Evolutionary conservation across 2,797 vertebrate genomes (phyloP).

Genomic region (Oreochromis mossambicus): DNA sequence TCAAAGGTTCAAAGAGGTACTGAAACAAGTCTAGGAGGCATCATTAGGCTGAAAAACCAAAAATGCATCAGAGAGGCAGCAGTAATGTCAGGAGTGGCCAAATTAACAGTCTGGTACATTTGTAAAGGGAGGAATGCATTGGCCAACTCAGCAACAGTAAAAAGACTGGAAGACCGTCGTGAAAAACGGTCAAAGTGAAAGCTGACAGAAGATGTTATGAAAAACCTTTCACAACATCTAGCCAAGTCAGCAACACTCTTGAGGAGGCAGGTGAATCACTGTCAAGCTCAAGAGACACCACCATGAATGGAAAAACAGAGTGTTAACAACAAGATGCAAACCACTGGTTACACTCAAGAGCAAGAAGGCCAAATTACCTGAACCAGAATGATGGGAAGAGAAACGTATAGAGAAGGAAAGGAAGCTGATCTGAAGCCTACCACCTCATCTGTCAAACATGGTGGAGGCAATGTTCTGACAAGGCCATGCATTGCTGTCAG

Average conservation of each 20-base stretch:
- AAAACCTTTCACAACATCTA: neutral
- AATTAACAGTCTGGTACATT: neutral
- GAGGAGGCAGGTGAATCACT: neutral
- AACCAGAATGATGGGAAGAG: neutral
- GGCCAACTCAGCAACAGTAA: neutral
- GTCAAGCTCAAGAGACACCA: neutral
- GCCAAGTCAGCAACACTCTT: neutral
- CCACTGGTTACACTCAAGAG: neutral
- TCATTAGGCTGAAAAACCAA: neutral
- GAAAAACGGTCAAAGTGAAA: neutral
- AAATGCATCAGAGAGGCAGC: neutral
- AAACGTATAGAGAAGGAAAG: neutral
- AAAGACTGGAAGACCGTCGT: fast-evolving
- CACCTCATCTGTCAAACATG: neutral
- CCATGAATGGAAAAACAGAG: neutral
- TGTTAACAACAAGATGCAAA: neutral
- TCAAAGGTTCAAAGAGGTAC: neutral
- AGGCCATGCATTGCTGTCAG: neutral
- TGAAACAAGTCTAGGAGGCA: neutral
- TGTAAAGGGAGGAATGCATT: neutral
- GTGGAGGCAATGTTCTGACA: neutral
- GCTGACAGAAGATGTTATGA: neutral
- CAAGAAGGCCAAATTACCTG: neutral
- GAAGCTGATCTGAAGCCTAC: neutral
- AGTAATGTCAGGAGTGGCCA: neutral